Conservation (phyloP, 2,113 vertebrate species). For the Hydrochoerus hydrochaeris region DNA sequence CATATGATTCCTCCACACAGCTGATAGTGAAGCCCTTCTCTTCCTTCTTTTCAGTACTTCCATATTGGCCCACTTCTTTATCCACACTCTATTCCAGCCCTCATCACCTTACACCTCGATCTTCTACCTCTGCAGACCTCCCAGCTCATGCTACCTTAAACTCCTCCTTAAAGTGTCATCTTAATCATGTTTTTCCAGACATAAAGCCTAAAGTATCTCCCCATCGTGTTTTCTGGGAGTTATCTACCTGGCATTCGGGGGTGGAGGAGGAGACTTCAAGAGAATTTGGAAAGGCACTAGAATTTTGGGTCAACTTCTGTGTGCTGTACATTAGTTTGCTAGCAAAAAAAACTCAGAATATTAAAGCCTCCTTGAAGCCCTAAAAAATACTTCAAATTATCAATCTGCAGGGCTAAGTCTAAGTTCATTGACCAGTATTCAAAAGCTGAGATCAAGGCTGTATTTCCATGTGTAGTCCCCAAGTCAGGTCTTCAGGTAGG, state of each 20-base stretch:
- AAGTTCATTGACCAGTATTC: neutral
- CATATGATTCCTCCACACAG: neutral
- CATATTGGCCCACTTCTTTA: neutral
- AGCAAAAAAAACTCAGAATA: neutral
- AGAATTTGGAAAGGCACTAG: neutral
- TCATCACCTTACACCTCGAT: neutral
- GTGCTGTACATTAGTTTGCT: neutral
- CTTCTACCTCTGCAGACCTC: neutral
- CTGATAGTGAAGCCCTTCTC: neutral
- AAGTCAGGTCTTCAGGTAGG: neutral
- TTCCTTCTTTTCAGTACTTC: neutral
- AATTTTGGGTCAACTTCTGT: slow-evolving; percentile 20
- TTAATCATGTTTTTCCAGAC: neutral
- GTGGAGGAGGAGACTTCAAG: neutral
- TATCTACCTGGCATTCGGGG: neutral
- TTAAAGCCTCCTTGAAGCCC: neutral
- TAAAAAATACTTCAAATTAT: neutral
- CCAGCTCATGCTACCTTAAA: neutral
- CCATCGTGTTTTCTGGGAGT: neutral
- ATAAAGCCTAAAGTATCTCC: neutral
- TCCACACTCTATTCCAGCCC: neutral
- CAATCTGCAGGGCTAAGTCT: neutral
- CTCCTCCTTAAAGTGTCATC: neutral
- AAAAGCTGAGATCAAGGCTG: neutral
- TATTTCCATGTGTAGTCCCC: neutral